Evolutionary conservation across 2,888 invertebrate genomes (phyloP), one percentile per base, ranked within the genome.

Genomic region (Drosophila nigritarsus): DNA sequence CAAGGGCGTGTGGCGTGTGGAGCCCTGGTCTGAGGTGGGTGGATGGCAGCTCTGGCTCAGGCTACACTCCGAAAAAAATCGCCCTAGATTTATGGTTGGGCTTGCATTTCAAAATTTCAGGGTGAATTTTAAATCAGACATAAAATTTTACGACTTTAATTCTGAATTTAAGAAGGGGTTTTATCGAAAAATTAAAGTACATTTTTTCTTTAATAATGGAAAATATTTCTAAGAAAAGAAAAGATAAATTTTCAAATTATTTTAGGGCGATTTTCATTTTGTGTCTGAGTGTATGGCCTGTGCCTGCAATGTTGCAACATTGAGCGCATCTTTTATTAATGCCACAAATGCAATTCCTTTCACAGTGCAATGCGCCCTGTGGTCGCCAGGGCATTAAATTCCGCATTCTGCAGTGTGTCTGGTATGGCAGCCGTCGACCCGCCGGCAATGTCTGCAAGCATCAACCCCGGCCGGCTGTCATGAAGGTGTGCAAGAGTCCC

Each of bases 1-100:
- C 94, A 96, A 95, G 88, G 97, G 98, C 0, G 95, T 96, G 59
- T 99, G 99, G 99, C 95, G 96, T 72, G 96, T 97, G 6, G 97
- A 98, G 11, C 95, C 97, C 66, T 99, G 99, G 99, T 98, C 98
- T 48, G 96, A 97, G 95, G 98, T 98, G 93, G 93, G 92, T 88
- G 58, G 29, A 32, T 3, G 11, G 4, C 27, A 48, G 36, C 38
- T 6, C 3, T n/a, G 24, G 6, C 32, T 9, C 27, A 32, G 18
- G 11, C 20, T n/a, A 45, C 45, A 45, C 45, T 24, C 20, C 3
- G 15, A 45, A 20, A 45, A 45, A 45, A 24, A 24, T 24, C 4
- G 15, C 8, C 24, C 8, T 24, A 15, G 1, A 45, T 45, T 45
- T 24, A 24, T 48, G 8, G 32, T n/a, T 24, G 9, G 1, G 13